These are phyloP conservation scores for Motacilla alba DNA, from an alignment of 2,113 vertebrate genomes.

Conservation along the genomic window DNA sequence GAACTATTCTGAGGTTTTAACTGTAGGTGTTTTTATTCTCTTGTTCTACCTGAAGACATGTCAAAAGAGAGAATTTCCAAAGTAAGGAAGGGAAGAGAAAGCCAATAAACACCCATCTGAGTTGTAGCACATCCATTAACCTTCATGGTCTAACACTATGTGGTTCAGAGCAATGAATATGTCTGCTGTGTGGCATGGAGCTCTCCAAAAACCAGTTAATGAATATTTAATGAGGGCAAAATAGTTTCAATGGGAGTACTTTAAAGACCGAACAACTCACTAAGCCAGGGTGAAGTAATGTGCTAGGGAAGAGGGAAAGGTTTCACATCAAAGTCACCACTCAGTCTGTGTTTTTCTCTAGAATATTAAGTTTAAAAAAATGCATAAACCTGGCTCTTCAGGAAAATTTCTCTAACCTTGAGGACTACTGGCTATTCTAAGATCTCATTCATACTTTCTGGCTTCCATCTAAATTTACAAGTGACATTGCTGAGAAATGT, in stretches of 20 bases:
- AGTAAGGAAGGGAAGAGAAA: neutral
- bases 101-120: neutral
- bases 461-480: neutral
- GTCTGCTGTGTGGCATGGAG: neutral
- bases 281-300: neutral
- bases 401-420: neutral
- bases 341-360: neutral
- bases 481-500: neutral
- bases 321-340: neutral
- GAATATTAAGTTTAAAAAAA: neutral
- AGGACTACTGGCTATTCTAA: neutral
- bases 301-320: neutral
- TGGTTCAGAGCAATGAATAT: neutral
- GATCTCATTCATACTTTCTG: neutral
- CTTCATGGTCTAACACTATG: neutral
- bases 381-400: neutral
- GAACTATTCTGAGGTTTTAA: neutral
- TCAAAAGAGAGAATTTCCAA: neutral
- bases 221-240: neutral
- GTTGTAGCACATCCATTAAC: neutral
- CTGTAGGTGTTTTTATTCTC: no score
- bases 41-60: neutral
- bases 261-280: neutral
- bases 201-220: neutral
- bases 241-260: neutral